Evolutionary conservation across 2,888 invertebrate genomes (phyloP).

Genomic region (Lasioglossum calceatum): DNA sequence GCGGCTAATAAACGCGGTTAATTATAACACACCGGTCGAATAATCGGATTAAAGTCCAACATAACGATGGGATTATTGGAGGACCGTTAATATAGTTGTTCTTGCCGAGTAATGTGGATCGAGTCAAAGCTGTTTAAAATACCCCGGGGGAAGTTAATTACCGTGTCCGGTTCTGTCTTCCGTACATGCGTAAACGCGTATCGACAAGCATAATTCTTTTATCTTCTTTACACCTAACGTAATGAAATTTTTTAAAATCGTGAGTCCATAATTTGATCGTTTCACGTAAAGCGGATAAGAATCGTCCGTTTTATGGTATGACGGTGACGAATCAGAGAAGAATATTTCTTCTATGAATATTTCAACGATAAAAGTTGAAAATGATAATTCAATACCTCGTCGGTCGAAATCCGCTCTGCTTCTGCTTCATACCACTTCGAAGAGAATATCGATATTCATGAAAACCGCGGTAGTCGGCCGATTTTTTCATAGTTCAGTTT

Average conservation of each 20-base stretch:
- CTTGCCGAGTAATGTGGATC: conserved; percentile 9
- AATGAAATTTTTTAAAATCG: not conserved
- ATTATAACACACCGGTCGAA: conserved; percentile 75
- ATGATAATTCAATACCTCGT: conserved; percentile 42
- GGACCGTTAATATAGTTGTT: conserved; percentile 63
- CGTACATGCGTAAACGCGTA: not conserved
- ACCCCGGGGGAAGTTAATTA: not conserved
- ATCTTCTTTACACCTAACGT: not conserved
- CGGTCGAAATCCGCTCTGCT: conserved; percentile 22
- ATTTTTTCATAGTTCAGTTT: conserved; percentile 2
- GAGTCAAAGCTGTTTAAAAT: conserved; percentile 35
- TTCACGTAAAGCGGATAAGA: too few species aligned
- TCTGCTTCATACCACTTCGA: conserved; percentile 42
- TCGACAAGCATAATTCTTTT: not conserved
- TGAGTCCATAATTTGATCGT: not conserved
- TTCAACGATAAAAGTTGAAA: conserved; percentile 1
- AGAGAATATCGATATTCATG: conserved; percentile 48
- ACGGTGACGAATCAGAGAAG: not conserved
- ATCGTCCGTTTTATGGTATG: not conserved
- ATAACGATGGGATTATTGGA: conserved; percentile 76
- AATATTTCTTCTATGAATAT: not conserved
- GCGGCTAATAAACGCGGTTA: conserved; percentile 71
- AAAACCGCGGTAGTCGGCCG: conserved; percentile 14
- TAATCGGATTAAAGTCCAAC: conserved; percentile 77
- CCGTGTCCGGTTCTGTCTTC: not conserved